Evolutionary conservation across 37 sponge, comb jelly and placozoan species (phyloP).

Genomic region (Ianthella basta): DNA sequence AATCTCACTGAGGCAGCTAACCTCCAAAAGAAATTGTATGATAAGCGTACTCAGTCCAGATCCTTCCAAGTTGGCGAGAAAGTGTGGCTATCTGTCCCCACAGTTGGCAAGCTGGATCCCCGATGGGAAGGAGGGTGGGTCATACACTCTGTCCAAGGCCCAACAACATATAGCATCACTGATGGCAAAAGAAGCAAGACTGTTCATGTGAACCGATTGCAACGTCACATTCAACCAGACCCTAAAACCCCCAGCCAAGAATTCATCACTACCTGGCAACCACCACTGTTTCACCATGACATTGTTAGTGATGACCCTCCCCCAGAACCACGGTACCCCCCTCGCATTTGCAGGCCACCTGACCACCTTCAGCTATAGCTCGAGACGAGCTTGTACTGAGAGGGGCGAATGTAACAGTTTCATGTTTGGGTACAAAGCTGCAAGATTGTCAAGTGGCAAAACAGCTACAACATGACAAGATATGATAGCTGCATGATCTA

Average conservation of each 20-base stretch:
- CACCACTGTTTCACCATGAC: not conserved
- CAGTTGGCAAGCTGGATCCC: conserved; percentile 65
- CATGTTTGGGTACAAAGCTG: no score
- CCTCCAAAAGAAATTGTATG: conserved; percentile 38
- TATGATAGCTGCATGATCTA: no score
- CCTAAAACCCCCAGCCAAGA: no score
- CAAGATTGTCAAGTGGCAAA: no score
- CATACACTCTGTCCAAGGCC: not conserved
- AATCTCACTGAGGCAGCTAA: conserved; percentile 8
- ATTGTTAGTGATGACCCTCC: no score
- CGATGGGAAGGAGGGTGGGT: conserved; percentile 76
- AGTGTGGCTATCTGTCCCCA: conserved; percentile 67
- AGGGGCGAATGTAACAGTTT: no score
- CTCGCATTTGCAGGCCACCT: no score
- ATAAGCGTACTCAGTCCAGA: conserved; percentile 2
- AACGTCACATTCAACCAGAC: conserved; percentile 14
- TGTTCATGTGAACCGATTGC: conserved; percentile 6
- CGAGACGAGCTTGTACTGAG: no score
- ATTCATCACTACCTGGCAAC: conserved; percentile 5
- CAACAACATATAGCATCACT: not conserved
- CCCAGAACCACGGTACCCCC: no score
- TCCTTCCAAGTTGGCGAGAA: conserved; percentile 39
- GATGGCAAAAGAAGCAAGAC: not conserved
- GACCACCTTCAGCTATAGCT: no score
- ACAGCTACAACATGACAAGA: no score